Evolutionary conservation across 2,797 vertebrate species (phyloP), one percentile per base, ranked within the genome.

Genomic region (Erethizon dorsatum): DNA sequence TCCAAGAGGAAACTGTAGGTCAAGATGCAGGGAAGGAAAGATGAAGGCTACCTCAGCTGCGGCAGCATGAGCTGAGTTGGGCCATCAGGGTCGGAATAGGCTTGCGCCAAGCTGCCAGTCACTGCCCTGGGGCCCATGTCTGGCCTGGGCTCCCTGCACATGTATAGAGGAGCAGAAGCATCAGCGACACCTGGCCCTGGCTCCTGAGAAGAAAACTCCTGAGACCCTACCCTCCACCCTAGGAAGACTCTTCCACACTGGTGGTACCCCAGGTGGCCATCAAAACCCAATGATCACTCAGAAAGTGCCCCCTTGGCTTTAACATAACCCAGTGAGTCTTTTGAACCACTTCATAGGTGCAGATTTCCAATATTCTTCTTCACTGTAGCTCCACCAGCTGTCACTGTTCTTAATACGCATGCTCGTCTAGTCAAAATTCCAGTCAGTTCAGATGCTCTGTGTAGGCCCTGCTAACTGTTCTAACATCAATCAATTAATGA

Each of bases 401-500:
- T 99, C 98, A 98, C 98, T 98, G 98, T 99, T 99, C 96, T 97
- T 97, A 98, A 96, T 97, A 98, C 98, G 99, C 99, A 99, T 99
- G 99, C 98, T 99, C 98, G 98, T 98, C 98, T 99, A 97, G 97
- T 99, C 99, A 99, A 98, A 98, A 99, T 98, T 99, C 98, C 98
- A 98, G 98, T 98, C 98, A 98, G 97, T 98, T 98, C 98, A 96
- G 79, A 98, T 97, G 97, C 98, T 99, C 98, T 99, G 98, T 99
- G 99, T 98, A 99, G 98, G 99, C 98, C 98, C 98, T 98, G 98
- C 98, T 98, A 99, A 98, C 98, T 99, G 98, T 99, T 98, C 97
- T 98, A 98, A 98, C 97, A 98, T 99, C 98, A 98, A 98, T 98
- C 98, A 98, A 98, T 99, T 98, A 99, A 98, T 98, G 98, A 98